Evolutionary conservation across 92 coral and sea anemone species (phyloP), one percentile per base, ranked within the genome.

Genomic region (Meandrina meandrites): DNA sequence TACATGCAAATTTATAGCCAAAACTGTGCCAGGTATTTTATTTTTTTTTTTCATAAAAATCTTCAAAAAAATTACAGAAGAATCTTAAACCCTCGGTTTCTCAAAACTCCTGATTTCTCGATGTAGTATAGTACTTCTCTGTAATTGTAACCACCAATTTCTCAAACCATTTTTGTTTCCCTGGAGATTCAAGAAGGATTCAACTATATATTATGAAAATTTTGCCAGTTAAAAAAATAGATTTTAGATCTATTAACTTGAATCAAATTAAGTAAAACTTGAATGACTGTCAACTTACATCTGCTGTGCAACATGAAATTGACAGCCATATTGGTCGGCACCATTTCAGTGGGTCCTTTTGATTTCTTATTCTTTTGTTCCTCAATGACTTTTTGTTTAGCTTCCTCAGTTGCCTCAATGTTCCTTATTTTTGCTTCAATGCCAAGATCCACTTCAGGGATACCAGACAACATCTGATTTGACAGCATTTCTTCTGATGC

Each of bases 331-430:
- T 97, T 97, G 9, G 99, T 97, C 1, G 99, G 99, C 37, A 97
- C 99, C 99, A 97, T 97, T 40, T 81, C 94, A 32, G 99, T 94
- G 2, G 99, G 99, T 27, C 91, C 99, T 71, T 78, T 81, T 76
- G 91, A 90, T 89, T 91, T 96, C 81, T 93, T 94, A 57, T 90
- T 90, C 68, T 89, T 80, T 76, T 92, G 98, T 79, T 95, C 98
- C 78, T 96, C 99, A 8, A 93, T 84, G 74, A 95, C 51, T 87
- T 87, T 86, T 91, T 92, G 95, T 77, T 95, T 94, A 18, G 99
- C 99, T 91, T 95, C 99, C 71, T 97, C 99, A 21, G 99, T 97
- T 19, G 98, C 99, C 77, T 97, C 99, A 45, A 97, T 97, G 90
- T 97, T 97, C 78, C 92, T 92, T 80, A 97, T 97, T 82, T 97